Conservation (phyloP, 2,888 invertebrate genomes). For the Tillus elongatus region DNA sequence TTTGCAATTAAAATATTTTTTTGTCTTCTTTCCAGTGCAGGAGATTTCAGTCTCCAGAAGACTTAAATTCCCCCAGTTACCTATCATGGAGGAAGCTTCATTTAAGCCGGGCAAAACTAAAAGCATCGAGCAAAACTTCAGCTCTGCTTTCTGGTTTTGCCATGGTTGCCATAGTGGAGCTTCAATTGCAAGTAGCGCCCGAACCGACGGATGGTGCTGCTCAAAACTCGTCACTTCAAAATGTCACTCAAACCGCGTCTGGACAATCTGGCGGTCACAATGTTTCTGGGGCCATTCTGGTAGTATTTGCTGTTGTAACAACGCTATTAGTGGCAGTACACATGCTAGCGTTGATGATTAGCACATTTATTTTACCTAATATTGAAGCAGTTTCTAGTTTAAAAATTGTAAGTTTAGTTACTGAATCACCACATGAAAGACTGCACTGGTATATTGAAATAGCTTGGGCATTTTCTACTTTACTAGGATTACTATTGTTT, state of each 20-base stretch:
- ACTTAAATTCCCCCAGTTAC: conserved; percentile 73
- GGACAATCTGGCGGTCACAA: too few species aligned
- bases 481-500: conserved; percentile 86
- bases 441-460: conserved; percentile 93
- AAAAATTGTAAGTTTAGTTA: conserved; percentile 75
- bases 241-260: too few species aligned
- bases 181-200: conserved; percentile 77
- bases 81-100: conserved; percentile 86
- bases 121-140: conserved; percentile 96
- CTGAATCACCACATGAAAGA: conserved; percentile 81
- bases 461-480: conserved; percentile 95
- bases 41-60: conserved; percentile 65
- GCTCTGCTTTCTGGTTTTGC: conserved; percentile 95
- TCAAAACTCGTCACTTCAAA: too few species aligned
- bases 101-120: conserved; percentile 91
- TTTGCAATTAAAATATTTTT: too few species aligned
- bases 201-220: too few species aligned
- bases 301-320: conserved; percentile 90
- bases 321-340: conserved; percentile 94
- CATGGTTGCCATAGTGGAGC: conserved; percentile 98
- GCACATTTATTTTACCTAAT: conserved; percentile 97
- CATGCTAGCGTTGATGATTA: conserved; percentile 97
- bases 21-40: conserved; percentile 46
- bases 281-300: conserved; percentile 72
- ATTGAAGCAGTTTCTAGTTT: conserved; percentile 93